These are phyloP conservation scores for Branchinecta lynchi DNA, from an alignment of 1,140 invertebrate genomes.

Conservation along the genomic window DNA sequence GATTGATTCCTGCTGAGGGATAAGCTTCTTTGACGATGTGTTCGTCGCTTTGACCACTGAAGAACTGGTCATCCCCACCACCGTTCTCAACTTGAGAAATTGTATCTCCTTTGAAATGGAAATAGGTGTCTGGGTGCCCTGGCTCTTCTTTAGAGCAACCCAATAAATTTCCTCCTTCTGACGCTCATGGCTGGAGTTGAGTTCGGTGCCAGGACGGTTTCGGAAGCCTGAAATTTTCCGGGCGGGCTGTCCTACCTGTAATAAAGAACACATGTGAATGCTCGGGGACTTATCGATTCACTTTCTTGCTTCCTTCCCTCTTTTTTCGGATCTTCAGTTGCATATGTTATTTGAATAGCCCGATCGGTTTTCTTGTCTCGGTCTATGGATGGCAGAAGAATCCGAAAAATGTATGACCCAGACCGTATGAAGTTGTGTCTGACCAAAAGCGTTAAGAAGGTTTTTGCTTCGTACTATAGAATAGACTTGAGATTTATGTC, in stretches of 20 bases:
- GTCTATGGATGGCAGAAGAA: too few species aligned
- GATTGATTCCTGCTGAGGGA: background rate
- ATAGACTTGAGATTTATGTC: too few species aligned
- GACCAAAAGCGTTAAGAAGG: too few species aligned
- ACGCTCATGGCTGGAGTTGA: constrained; percentile 25
- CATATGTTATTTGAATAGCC: too few species aligned
- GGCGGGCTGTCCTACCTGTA: constrained; percentile 26
- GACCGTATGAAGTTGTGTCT: too few species aligned
- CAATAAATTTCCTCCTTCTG: constrained; percentile 24
- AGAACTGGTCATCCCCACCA: background rate
- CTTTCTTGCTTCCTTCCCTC: too few species aligned
- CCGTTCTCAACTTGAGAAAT: constrained; percentile 42
- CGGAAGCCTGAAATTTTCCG: background rate
- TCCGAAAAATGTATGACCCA: too few species aligned
- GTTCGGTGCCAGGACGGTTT: constrained; percentile 15
- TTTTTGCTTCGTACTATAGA: too few species aligned
- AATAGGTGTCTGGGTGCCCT: constrained; percentile 49
- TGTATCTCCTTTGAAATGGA: constrained; percentile 48
- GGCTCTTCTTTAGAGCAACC: constrained; percentile 34
- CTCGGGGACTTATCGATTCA: too few species aligned
- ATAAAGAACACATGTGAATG: constrained; percentile 21
- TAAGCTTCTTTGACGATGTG: constrained; percentile 12
- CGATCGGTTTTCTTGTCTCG: too few species aligned
- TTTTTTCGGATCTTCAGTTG: too few species aligned
- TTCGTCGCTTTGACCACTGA: background rate